Conservation (phyloP, 1,140 invertebrate genomes). For the Calosoma granatense region DNA sequence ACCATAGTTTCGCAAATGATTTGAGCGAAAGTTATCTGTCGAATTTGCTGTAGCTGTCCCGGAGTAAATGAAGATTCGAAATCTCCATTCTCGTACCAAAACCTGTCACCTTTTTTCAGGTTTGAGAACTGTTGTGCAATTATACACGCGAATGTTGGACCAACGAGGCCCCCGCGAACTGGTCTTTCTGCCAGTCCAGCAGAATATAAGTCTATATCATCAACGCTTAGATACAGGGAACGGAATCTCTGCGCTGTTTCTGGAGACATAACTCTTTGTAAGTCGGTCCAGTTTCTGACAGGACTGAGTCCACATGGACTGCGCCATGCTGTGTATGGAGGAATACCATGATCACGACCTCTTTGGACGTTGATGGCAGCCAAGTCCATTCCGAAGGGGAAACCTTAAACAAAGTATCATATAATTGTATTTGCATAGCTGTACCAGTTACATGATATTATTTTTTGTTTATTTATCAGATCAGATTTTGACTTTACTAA, state of each 20-base stretch:
- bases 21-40: constrained; percentile 66
- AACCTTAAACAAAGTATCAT: constrained; percentile 29
- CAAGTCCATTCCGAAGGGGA: constrained; percentile 75
- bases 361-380: constrained; percentile 83
- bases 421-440: constrained; percentile 19
- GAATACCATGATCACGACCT: constrained; percentile 82
- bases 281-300: constrained; percentile 63
- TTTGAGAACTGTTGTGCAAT: constrained; percentile 88
- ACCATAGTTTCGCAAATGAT: constrained; percentile 79
- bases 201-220: constrained; percentile 87
- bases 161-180: constrained; percentile 73
- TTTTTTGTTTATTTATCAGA: too few relatives aligned
- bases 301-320: constrained; percentile 65
- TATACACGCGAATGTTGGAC: constrained; percentile 93
- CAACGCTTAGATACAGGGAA: constrained; percentile 56
- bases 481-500: too few relatives aligned
- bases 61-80: constrained; percentile 64
- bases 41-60: constrained; percentile 78
- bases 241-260: constrained; percentile 52
- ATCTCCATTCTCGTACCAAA: constrained; percentile 81
- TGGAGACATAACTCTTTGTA: constrained; percentile 57
- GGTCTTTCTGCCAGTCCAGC: constrained; percentile 77
- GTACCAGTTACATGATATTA: too few relatives aligned
- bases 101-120: constrained; percentile 79
- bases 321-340: constrained; percentile 72